Evolutionary conservation across 2,888 invertebrate genomes (phyloP).

Genomic region (Drosophila paramelanica): DNA sequence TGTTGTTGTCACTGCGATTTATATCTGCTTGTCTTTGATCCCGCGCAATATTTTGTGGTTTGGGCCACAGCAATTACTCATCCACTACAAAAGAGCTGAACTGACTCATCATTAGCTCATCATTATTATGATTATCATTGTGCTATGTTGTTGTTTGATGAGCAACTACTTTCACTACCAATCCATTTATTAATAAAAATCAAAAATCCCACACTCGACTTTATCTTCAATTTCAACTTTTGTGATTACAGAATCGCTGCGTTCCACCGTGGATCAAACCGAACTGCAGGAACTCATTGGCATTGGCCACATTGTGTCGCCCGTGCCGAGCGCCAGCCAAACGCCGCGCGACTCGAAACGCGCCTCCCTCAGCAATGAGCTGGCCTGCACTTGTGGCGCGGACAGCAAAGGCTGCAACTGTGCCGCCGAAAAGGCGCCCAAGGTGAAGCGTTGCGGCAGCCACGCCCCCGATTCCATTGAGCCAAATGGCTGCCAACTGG

Average conservation of each 20-base stretch:
- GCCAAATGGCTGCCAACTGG: slow-evolving; percentile 9
- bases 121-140: slow-evolving; percentile 28
- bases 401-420: slow-evolving; percentile 39
- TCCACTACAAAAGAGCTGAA: slow-evolving; percentile 32
- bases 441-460: slow-evolving; percentile 55
- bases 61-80: slow-evolving; percentile 41
- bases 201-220: not conserved
- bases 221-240: not conserved
- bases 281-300: slow-evolving; percentile 65
- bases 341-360: slow-evolving; percentile 63
- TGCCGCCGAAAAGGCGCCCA: slow-evolving; percentile 54
- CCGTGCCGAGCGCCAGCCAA: slow-evolving; percentile 14
- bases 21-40: slow-evolving; percentile 15
- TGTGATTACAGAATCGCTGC: slow-evolving; percentile 57
- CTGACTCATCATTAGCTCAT: slow-evolving; percentile 53
- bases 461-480: slow-evolving; percentile 23
- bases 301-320: slow-evolving; percentile 35
- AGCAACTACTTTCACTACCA: slow-evolving; percentile 47
- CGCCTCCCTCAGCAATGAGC: slow-evolving; percentile 59
- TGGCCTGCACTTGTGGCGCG: slow-evolving; percentile 50
- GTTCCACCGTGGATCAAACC: slow-evolving; percentile 68
- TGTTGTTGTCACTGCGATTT: slow-evolving; percentile 12
- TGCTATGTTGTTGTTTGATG: slow-evolving; percentile 25
- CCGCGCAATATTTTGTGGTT: slow-evolving; percentile 18
- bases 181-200: slow-evolving; percentile 2